Percentiles rank a stretch among this genome's conserved stretches.
Evolutionary conservation across 2,113 vertebrate species (phyloP).

Genomic region (Pterocles gutturalis): DNA sequence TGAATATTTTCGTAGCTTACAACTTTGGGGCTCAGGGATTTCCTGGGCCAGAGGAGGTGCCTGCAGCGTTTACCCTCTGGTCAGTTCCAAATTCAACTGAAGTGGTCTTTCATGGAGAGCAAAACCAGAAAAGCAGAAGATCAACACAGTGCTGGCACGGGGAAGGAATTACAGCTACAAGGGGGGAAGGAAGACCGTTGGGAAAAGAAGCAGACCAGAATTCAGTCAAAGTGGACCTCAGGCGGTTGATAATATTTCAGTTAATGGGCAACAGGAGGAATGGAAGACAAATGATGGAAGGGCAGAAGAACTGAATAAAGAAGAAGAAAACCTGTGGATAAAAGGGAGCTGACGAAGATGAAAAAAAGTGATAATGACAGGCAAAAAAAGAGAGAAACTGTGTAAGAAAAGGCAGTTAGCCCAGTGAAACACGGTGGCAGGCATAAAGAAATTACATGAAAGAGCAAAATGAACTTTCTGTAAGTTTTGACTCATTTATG

Average conservation of each 20-base stretch:
- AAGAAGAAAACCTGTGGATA: neutral
- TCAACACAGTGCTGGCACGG: neutral
- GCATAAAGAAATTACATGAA: neutral
- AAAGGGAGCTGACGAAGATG: neutral
- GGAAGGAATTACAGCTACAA: neutral
- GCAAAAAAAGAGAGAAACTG: neutral
- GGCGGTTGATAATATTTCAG: neutral
- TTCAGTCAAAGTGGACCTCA: neutral
- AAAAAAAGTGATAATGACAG: neutral
- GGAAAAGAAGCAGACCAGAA: neutral
- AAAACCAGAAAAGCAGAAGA: neutral
- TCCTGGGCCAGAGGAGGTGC: neutral
- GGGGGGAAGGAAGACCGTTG: neutral
- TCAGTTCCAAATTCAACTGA: neutral
- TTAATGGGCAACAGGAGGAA: neutral
- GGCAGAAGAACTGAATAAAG: neutral
- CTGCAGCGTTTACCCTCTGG: neutral
- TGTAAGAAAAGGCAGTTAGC: neutral
- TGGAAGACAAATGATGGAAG: neutral
- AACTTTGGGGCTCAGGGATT: neutral
- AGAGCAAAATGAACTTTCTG: conserved; percentile 1
- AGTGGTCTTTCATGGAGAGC: neutral
- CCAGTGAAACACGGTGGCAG: neutral
- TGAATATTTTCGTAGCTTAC: neutral
- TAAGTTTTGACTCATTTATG: neutral